Base-by-base conservation (phyloP, 2,888 invertebrate species). In the Agrotis puta region DNA sequence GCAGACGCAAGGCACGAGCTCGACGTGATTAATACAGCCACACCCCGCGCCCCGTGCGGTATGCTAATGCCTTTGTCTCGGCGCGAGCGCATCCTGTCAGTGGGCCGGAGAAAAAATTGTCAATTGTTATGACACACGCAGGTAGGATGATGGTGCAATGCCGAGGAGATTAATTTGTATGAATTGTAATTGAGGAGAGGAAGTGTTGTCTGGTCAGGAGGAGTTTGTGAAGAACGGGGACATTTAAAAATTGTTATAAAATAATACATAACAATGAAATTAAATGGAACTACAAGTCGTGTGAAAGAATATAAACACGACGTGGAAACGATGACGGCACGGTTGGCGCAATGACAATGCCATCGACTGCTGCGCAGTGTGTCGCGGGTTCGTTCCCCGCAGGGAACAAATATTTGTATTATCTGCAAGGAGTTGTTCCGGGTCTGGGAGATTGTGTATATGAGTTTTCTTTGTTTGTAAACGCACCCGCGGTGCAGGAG, bases 11-110 rank as follows among this genome's bases (percentile, higher is more conserved):
- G 88, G 92, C 92, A 90, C 92, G 92, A 87, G 92, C 88, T 88
- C 84, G 89, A 89, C 88, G 88, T 92, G 92, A 94, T 93, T 92
- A 92, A 93, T 91, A 89, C 89, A 82, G 86, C 90, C 92, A 90
- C 92, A 89, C 92, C 92, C 91, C 89, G 88, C 90, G 91, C 91
- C 88, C 82, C 82, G 81, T 85, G 82, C 82, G 87, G 85, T 92
- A 93, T 93, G 93, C 87, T 91, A 93, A 93, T 93, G 88, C 86
- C 92, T 93, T 93, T 94, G 94, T 94, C 92, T 93, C 92, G 94
- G 93, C 93, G 91, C 89, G 92, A 92, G 92, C 88, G 88, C 92
- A 92, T 94, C 94, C 94, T 94, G 94, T 88, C 91, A 88, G 89
- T 91, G 92, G 90, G 92, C 86, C 66, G 85, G 77, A 78, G 77